phyloP scores from a whole-genome alignment of 2,888 invertebrate genomes.

The Stomorhina lunata region DNA sequence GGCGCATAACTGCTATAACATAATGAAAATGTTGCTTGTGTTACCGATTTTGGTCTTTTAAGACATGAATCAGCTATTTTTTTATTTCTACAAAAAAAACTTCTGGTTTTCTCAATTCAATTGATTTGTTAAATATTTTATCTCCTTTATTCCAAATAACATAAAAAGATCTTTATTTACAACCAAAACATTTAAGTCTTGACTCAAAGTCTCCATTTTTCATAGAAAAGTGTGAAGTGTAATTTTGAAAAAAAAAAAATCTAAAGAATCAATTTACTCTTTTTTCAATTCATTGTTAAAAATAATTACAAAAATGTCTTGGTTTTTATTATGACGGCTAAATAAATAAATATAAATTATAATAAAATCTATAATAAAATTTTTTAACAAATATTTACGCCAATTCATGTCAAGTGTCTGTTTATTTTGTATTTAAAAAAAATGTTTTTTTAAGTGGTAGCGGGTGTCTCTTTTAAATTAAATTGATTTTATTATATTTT shows the following conservation, averaged over 20 bases:
- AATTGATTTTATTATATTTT: constrained; percentile 14
- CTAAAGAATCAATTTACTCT: constrained; percentile 42
- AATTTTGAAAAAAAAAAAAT: neutral
- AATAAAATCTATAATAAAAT: neutral
- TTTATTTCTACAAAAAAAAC: constrained; percentile 5
- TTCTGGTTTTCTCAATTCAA: constrained; percentile 31
- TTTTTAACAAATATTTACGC: constrained; percentile 26
- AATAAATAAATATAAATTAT: constrained; percentile 9
- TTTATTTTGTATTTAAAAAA: neutral
- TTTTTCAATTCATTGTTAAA: constrained; percentile 41
- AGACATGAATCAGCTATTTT: constrained; percentile 62
- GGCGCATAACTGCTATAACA: constrained; percentile 21
- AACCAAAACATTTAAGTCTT: constrained; percentile 41
- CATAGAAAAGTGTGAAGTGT: constrained; percentile 57
- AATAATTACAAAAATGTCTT: constrained; percentile 52
- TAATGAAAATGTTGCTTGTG: neutral
- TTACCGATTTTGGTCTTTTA: constrained; percentile 43
- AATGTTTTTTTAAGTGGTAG: constrained; percentile 29
- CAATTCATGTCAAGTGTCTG: constrained; percentile 54
- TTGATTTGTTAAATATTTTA: constrained; percentile 28
- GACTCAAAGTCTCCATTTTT: constrained; percentile 42
- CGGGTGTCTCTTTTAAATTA: constrained; percentile 38
- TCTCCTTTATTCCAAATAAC: too few species aligned
- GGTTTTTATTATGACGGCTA: constrained; percentile 48
- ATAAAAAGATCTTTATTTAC: constrained; percentile 36